Percentiles rank a stretch among this genome's conserved stretches.
phyloP scores from a whole-genome alignment of 2,888 invertebrate species.

The Tanypteryx hageni region DNA sequence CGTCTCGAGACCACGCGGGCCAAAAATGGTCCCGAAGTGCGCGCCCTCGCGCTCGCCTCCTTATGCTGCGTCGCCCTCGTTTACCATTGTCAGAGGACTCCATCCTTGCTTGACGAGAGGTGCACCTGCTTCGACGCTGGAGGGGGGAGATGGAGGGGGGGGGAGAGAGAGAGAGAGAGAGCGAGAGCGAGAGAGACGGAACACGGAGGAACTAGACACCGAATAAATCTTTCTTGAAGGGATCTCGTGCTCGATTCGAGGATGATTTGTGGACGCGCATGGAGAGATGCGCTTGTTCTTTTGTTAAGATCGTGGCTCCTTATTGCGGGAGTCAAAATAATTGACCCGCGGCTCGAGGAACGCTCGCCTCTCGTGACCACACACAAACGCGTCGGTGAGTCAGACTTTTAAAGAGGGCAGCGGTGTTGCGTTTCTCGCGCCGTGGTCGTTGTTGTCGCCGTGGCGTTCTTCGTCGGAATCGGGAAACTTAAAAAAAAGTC shows the following conservation, averaged over 20 bases:
- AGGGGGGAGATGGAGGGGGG: too few relatives aligned
- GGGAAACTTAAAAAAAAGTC: neutral
- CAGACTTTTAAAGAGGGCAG: neutral
- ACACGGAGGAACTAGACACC: neutral
- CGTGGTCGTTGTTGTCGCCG: neutral
- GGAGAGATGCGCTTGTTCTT: neutral
- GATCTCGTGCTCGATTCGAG: neutral
- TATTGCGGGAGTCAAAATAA: conserved; percentile 22
- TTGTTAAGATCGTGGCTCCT: neutral
- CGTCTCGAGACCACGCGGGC: neutral
- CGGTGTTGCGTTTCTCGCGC: neutral
- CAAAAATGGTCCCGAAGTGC: neutral
- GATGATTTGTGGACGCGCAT: neutral
- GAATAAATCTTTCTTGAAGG: neutral
- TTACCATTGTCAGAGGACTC: too few relatives aligned
- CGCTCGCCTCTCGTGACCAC: neutral
- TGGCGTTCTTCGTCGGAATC: neutral
- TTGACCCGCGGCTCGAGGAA: neutral
- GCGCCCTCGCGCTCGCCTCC: neutral
- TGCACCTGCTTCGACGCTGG: too few relatives aligned
- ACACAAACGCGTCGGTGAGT: neutral
- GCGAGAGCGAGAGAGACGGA: neutral
- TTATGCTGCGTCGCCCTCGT: too few relatives aligned
- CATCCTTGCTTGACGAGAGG: too few relatives aligned
- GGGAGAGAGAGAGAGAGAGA: neutral